phyloP scores from a whole-genome alignment of 2,797 vertebrate genomes.

The Aldrovandia affinis region DNA sequence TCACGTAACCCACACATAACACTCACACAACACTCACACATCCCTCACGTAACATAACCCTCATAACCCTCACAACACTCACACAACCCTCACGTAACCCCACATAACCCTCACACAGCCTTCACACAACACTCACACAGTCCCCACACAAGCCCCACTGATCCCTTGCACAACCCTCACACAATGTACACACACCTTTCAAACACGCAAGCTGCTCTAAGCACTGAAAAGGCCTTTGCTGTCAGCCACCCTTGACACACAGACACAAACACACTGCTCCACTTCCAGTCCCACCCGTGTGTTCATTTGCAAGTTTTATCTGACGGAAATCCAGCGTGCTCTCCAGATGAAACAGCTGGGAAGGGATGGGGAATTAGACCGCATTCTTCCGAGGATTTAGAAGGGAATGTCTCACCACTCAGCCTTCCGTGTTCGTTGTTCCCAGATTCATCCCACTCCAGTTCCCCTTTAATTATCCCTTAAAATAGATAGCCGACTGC shows the following conservation, averaged over 20 bases:
- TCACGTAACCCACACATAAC: too few relatives aligned
- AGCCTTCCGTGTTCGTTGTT: constrained; percentile 57
- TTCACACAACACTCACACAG: neutral
- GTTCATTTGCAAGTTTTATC: neutral
- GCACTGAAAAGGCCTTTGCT: too few relatives aligned
- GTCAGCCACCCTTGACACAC: too few relatives aligned
- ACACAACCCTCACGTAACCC: neutral
- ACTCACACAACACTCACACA: too few relatives aligned
- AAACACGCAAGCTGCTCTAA: too few relatives aligned
- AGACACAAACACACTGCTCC: neutral
- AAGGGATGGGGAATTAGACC: constrained; percentile 51
- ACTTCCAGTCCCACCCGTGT: neutral
- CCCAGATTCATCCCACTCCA: constrained; percentile 49
- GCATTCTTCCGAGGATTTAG: constrained; percentile 57
- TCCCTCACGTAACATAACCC: too few relatives aligned
- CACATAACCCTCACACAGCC: neutral
- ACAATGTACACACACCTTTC: too few relatives aligned
- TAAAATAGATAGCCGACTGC: too few relatives aligned
- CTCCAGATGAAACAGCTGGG: neutral
- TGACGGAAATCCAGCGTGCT: neutral
- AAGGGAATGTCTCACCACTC: constrained; percentile 50
- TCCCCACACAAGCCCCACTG: neutral
- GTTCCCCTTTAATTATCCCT: constrained; percentile 27
- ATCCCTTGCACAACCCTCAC: neutral
- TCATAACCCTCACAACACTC: too few relatives aligned